These are phyloP conservation scores for Sphenodon punctatus DNA, from an alignment of 2,797 vertebrate genomes.

Conservation along the genomic window DNA sequence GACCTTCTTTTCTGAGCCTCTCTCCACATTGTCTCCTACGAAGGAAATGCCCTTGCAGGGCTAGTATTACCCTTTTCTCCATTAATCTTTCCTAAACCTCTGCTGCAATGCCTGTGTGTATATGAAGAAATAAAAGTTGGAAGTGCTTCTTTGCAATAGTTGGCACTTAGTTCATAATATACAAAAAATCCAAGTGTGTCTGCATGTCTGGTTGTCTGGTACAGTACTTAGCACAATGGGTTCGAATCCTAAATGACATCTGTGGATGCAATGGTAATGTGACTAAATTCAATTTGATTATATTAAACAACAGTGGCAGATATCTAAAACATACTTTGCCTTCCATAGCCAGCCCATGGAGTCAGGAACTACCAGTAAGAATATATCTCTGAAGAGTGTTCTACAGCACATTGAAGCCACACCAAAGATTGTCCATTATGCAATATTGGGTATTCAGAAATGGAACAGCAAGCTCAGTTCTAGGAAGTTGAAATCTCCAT, in stretches of 20 bases:
- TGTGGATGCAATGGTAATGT: background rate
- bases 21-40: background rate
- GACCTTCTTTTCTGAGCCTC: background rate
- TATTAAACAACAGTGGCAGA: background rate
- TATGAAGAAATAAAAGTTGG: background rate
- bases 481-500: constrained; percentile 70
- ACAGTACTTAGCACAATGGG: background rate
- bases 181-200: background rate
- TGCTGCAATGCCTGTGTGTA: background rate
- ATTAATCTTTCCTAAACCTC: background rate
- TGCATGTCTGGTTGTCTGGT: background rate
- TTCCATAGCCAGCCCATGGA: constrained; percentile 80
- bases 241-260: background rate
- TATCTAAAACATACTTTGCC: background rate
- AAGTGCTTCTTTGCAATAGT: background rate
- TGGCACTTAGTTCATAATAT: background rate
- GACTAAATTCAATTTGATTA: too few species aligned
- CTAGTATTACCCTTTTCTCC: background rate
- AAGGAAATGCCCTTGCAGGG: background rate
- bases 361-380: constrained; percentile 73
- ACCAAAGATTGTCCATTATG: constrained; percentile 91
- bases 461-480: constrained; percentile 88
- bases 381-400: constrained; percentile 89
- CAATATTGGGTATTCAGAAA: constrained; percentile 89
- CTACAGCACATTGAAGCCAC: constrained; percentile 94